phyloP scores from a whole-genome alignment of 2,888 invertebrate species.

The Bombyx huttoni region DNA sequence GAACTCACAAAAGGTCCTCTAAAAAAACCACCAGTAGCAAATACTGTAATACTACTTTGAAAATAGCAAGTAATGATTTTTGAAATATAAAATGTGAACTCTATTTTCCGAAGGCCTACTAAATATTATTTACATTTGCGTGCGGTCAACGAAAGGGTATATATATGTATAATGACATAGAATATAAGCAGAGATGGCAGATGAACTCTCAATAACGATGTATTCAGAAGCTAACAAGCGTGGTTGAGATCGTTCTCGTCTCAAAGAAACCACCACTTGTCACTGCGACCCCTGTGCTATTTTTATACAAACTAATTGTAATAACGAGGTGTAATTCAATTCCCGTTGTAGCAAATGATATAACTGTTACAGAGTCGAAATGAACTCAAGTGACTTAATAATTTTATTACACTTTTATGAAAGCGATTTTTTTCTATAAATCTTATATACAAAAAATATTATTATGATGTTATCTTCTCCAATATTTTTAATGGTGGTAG shows the following conservation, averaged over 20 bases:
- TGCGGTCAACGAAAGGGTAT: constrained; percentile 27
- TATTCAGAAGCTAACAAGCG: constrained; percentile 44
- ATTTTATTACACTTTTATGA: too few relatives aligned
- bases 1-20: too few relatives aligned
- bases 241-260: constrained; percentile 22
- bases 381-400: too few relatives aligned
- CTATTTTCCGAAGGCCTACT: not conserved
- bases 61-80: constrained; percentile 4
- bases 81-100: not conserved
- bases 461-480: too few relatives aligned
- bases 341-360: too few relatives aligned
- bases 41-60: constrained; percentile 1
- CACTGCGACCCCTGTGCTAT: not conserved
- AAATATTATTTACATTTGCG: constrained; percentile 14
- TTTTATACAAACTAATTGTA: not conserved
- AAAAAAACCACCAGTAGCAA: too few relatives aligned
- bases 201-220: constrained; percentile 42
- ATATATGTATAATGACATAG: too few relatives aligned
- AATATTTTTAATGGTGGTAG: too few relatives aligned
- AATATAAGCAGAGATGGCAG: constrained; percentile 29
- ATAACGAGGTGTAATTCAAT: not conserved
- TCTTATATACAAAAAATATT: too few relatives aligned
- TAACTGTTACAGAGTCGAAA: too few relatives aligned
- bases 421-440: too few relatives aligned
- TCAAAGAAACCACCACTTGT: constrained; percentile 19